phyloP scores from a whole-genome alignment of 2,888 invertebrate species.

The Troides aeacus region DNA sequence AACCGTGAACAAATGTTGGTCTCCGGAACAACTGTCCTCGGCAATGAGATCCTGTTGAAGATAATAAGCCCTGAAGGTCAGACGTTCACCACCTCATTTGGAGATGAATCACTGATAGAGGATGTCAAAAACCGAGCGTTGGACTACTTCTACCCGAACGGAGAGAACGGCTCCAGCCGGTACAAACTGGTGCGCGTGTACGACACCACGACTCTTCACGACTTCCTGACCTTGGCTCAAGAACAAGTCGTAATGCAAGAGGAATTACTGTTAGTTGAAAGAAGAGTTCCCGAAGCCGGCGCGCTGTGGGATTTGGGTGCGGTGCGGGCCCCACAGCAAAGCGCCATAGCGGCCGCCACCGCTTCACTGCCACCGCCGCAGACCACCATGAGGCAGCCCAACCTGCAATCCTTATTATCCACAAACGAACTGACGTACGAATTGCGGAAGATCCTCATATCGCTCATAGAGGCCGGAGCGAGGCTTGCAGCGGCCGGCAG shows the following conservation, averaged over 20 bases:
- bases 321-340: conserved; percentile 63
- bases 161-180: conserved; percentile 57
- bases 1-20: conserved; percentile 52
- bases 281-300: conserved; percentile 63
- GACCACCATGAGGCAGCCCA: conserved; percentile 58
- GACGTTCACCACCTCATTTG: conserved; percentile 56
- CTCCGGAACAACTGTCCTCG: conserved; percentile 53
- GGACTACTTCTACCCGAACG: conserved; percentile 67
- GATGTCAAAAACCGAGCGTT: conserved; percentile 66
- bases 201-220: conserved; percentile 63
- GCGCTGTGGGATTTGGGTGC: conserved; percentile 68
- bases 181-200: conserved; percentile 66
- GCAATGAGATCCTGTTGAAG: conserved; percentile 56
- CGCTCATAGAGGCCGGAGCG: conserved; percentile 70
- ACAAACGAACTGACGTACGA: conserved; percentile 70
- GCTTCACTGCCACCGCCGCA: conserved; percentile 61
- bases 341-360: conserved; percentile 67
- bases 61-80: conserved; percentile 68
- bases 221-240: conserved; percentile 63
- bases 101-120: conserved; percentile 65
- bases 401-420: conserved; percentile 65
- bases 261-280: conserved; percentile 63
- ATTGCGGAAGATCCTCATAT: conserved; percentile 67
- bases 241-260: conserved; percentile 64
- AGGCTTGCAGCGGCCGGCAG: conserved; percentile 65